Evolutionary conservation across 2,888 invertebrate genomes (phyloP), one percentile per base, ranked within the genome.

Genomic region (Chloroclystis v-ata): DNA sequence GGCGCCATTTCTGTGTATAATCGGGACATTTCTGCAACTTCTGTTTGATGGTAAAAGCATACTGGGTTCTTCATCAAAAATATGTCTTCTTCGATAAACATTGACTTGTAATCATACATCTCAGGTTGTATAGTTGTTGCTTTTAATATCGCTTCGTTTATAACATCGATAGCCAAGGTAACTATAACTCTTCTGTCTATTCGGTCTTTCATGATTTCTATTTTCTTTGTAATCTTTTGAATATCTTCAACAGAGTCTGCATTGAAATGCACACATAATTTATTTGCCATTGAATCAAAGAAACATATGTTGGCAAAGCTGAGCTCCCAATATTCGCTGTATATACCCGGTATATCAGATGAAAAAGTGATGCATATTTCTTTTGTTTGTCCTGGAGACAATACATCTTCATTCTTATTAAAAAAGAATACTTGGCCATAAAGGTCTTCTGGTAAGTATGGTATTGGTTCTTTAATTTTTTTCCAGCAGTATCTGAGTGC

Each of bases 361-460:
- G 82, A 60, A 58, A 90, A 91, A 54, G 87, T 89, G 25, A 91
- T 75, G 9, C 61, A 69, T 32, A 91, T 57, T 24, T 78, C 57
- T 30, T 75, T 75, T 2, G 61, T 72, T 56, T 89, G 83, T 0
- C 89, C 89, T 1, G 91, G 91, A 0, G 81, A 67, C 30, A 91
- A 50, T 0, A 89, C 64, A 11, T 85, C 78, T 63, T 89, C 89
- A 53, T 89, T 90, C 69, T 90, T 91, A 47, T 90, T 84, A 49
- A 91, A 91, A 62, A 81, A 90, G 61, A 91, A 91, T 0, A 77
- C 76, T 63, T 80, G 86, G 30, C 71, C 76, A 43, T 63, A 68
- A 25, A 54, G 57, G 32, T 69, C 71, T 47, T 79, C 78, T 2
- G 78, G 73, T 56, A 82, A 73, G 26, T 72, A 71, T 2, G 70